A percentile compares a stretch with the other conserved stretches of the same genome.
These are phyloP conservation scores for Hippopotamus amphibius DNA, from an alignment of 2,113 vertebrate species.

Conservation along the genomic window DNA sequence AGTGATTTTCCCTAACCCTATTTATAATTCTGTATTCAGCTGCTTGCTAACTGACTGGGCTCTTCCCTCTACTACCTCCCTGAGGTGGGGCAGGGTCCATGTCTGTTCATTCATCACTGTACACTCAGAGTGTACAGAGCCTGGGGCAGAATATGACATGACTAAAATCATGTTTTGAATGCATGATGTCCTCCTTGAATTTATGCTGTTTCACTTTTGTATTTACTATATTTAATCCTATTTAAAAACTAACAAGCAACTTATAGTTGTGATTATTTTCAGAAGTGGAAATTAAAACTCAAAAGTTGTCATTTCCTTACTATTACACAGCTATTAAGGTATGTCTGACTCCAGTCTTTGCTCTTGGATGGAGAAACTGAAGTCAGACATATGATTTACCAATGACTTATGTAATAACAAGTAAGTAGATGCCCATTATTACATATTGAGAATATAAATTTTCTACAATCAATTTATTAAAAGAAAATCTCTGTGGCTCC, in stretches of 20 bases:
- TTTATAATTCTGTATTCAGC: slow-evolving; percentile 5
- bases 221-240: background rate
- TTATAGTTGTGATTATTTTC: slow-evolving; percentile 44
- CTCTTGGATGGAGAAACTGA: background rate
- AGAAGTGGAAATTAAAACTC: slow-evolving; percentile 38
- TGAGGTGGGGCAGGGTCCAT: background rate
- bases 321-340: background rate
- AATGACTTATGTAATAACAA: background rate
- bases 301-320: background rate
- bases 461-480: background rate
- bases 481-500: background rate
- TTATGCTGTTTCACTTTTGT: background rate
- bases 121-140: background rate
- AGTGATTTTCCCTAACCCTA: background rate
- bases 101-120: background rate
- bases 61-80: background rate
- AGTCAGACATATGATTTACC: background rate
- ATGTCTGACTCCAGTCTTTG: background rate
- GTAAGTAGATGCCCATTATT: background rate
- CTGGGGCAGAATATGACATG: background rate
- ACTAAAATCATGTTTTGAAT: slow-evolving; percentile 7
- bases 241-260: background rate
- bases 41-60: background rate
- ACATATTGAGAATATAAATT: background rate
- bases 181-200: background rate